A percentile compares a stretch with the other conserved stretches of the same genome.
These are phyloP conservation scores for Andrena chrysosceles DNA, from an alignment of 2,888 invertebrate genomes.

Conservation along the genomic window DNA sequence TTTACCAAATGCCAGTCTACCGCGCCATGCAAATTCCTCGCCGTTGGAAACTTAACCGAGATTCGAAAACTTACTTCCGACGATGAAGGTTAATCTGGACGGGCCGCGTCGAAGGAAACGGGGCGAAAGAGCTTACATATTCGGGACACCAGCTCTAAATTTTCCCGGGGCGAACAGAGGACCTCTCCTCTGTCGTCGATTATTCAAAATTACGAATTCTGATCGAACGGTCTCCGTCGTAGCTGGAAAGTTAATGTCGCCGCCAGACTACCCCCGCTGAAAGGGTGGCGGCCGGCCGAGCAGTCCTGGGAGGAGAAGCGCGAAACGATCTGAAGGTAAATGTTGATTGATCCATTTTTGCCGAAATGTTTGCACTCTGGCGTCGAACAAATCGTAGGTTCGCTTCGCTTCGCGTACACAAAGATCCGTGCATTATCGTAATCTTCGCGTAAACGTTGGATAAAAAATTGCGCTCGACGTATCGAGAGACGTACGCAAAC, in stretches of 20 bases:
- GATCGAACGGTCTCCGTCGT: conserved; percentile 51
- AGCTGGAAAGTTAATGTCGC: conserved; percentile 55
- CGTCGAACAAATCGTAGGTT: conserved; percentile 3
- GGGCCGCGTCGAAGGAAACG: conserved; percentile 51
- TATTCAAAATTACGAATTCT: conserved; percentile 61
- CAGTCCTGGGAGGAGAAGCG: too few relatives aligned
- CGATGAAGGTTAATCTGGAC: conserved; percentile 69
- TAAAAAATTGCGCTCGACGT: conserved; percentile 6
- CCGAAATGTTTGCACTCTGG: conserved; percentile 5
- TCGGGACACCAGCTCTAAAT: conserved; percentile 60
- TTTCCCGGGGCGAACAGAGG: conserved; percentile 34
- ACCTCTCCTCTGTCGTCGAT: conserved; percentile 46
- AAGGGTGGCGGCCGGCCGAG: neutral
- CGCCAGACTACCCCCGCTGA: neutral
- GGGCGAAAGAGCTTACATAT: conserved; percentile 61
- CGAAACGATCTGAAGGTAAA: conserved; percentile 25
- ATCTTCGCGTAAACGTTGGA: neutral
- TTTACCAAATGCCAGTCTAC: conserved; percentile 69
- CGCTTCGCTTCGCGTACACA: neutral
- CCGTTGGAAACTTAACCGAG: conserved; percentile 65
- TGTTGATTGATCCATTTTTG: conserved; percentile 42
- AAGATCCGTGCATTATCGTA: conserved; percentile 28
- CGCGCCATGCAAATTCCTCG: conserved; percentile 69
- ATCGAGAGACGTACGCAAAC: conserved; percentile 9
- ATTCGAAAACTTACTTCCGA: conserved; percentile 71